phyloP scores from a whole-genome alignment of 2,888 invertebrate genomes.

The Lampropteryx suffumata region DNA sequence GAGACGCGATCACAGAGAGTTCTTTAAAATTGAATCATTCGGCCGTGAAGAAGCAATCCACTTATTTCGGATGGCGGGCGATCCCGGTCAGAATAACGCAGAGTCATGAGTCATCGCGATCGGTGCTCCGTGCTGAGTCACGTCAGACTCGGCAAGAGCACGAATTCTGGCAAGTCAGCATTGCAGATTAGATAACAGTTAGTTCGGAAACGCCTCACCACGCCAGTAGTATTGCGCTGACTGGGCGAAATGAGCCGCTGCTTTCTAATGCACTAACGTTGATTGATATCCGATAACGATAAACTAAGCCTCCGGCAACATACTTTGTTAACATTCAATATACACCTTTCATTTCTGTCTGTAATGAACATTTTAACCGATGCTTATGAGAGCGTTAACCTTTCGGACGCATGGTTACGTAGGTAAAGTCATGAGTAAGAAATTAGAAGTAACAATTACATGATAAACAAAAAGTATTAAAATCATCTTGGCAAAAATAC shows the following conservation, averaged over 20 bases:
- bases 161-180: constrained; percentile 56
- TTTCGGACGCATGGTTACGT: constrained; percentile 19
- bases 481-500: constrained; percentile 39
- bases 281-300: constrained; percentile 66
- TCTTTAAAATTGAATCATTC: constrained; percentile 67
- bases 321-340: constrained; percentile 27
- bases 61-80: constrained; percentile 72
- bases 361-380: constrained; percentile 17
- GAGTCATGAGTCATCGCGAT: constrained; percentile 65
- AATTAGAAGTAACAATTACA: constrained; percentile 5
- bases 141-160: constrained; percentile 53
- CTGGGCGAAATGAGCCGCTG: constrained; percentile 52
- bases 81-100: constrained; percentile 57
- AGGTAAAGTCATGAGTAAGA: constrained; percentile 6
- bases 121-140: constrained; percentile 64
- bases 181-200: constrained; percentile 29
- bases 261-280: constrained; percentile 61
- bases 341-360: constrained; percentile 24
- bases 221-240: constrained; percentile 67
- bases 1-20: constrained; percentile 53
- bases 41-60: constrained; percentile 73
- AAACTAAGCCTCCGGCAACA: constrained; percentile 34
- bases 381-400: constrained; percentile 23
- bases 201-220: constrained; percentile 48
- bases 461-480: constrained; percentile 27